phyloP scores from a whole-genome alignment of 2,113 vertebrate genomes.

The Tamias sibiricus region DNA sequence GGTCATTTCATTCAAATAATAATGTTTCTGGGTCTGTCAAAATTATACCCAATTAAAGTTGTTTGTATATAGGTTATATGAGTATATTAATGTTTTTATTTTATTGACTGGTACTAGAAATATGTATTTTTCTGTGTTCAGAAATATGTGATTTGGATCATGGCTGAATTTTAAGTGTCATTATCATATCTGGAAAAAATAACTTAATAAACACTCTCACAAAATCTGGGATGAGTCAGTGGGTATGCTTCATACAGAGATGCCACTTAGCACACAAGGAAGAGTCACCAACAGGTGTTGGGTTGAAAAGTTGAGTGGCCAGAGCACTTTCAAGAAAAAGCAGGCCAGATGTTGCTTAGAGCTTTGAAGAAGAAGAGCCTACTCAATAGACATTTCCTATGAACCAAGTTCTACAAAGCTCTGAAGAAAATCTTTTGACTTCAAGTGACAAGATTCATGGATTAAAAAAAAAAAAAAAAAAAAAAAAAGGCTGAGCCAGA shows the following conservation, averaged over 20 bases:
- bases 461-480: background rate
- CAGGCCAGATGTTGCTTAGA: background rate
- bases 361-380: background rate
- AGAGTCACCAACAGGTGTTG: no score
- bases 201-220: background rate
- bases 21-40: background rate
- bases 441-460: background rate
- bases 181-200: conserved; percentile 22
- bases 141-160: conserved; percentile 69
- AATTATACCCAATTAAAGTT: conserved; percentile 6
- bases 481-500: no score
- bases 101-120: conserved; percentile 77
- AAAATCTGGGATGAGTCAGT: conserved; percentile 57
- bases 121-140: conserved; percentile 68
- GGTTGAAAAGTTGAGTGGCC: background rate
- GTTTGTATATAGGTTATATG: conserved; percentile 50
- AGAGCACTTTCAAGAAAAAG: no score
- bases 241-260: background rate
- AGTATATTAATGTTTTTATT: conserved; percentile 67
- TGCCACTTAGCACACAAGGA: background rate
- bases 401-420: background rate
- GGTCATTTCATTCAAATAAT: background rate
- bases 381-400: background rate
- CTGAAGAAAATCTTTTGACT: background rate
- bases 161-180: conserved; percentile 61